phyloP scores from a whole-genome alignment of 2,113 vertebrate genomes.

The Peromyscus californicus region DNA sequence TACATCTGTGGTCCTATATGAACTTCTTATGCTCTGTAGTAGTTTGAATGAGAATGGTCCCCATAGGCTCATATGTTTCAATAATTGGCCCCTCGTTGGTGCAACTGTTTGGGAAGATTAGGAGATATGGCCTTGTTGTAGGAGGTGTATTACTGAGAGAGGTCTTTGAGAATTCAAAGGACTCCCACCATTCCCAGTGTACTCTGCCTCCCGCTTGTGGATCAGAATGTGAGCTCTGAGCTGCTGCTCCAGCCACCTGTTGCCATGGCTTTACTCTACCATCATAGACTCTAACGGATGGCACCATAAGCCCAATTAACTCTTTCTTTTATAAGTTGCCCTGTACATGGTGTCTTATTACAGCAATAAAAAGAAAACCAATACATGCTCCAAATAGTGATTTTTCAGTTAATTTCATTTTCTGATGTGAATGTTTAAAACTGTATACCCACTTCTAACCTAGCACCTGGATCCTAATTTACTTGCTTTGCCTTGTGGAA shows the following conservation, averaged over 20 bases:
- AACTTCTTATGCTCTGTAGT: not conserved
- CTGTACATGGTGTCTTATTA: not conserved
- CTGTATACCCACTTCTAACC: not conserved
- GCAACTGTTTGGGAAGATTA: not conserved
- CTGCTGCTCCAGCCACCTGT: not conserved
- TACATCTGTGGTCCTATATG: not conserved
- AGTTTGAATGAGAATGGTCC: not conserved
- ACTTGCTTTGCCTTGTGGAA: not conserved
- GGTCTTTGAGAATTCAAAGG: not conserved
- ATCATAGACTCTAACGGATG: not conserved
- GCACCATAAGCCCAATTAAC: too few relatives aligned
- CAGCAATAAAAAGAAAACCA: not conserved
- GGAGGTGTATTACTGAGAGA: not conserved
- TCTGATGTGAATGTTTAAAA: slow-evolving; percentile 9
- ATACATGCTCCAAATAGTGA: not conserved
- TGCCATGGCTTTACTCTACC: not conserved
- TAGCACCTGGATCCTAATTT: not conserved
- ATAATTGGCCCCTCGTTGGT: not conserved
- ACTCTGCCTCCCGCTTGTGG: not conserved
- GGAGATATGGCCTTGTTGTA: not conserved
- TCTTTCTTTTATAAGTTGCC: not conserved
- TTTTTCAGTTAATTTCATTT: not conserved
- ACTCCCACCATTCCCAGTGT: not conserved
- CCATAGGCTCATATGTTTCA: not conserved
- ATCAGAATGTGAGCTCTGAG: not conserved